Evolutionary conservation across 2,113 vertebrate genomes (phyloP).

Genomic region (Bagarius yarrelli): DNA sequence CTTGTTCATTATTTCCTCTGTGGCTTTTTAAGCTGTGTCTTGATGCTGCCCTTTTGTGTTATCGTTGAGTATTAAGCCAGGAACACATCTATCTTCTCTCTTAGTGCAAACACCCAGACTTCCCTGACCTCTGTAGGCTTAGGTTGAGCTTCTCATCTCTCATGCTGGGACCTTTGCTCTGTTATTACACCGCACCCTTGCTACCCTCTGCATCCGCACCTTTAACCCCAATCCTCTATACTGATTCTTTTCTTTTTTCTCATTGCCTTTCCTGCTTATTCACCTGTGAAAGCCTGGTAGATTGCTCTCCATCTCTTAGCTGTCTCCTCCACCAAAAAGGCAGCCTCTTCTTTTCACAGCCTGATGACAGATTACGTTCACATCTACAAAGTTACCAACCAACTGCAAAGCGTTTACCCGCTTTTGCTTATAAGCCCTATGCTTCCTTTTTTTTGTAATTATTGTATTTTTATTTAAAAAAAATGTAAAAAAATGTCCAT

Average conservation of each 20-base stretch:
- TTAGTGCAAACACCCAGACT: slow-evolving; percentile 56
- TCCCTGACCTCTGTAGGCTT: slow-evolving; percentile 66
- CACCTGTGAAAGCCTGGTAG: slow-evolving; percentile 60
- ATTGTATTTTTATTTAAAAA: no score
- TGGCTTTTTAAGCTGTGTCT: slow-evolving; percentile 67
- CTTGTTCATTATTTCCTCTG: slow-evolving; percentile 64
- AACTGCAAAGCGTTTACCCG: background rate
- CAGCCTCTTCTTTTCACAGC: slow-evolving; percentile 16
- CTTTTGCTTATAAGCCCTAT: background rate
- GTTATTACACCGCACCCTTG: slow-evolving; percentile 68
- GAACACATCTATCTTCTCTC: slow-evolving; percentile 72
- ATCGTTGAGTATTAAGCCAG: slow-evolving; percentile 66
- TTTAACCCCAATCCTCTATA: slow-evolving; percentile 47
- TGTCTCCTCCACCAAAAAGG: slow-evolving; percentile 12
- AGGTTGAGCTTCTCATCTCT: slow-evolving; percentile 67
- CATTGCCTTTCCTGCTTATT: slow-evolving; percentile 38
- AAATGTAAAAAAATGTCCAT: slow-evolving; percentile 19
- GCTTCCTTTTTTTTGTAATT: background rate
- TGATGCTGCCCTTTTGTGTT: slow-evolving; percentile 64
- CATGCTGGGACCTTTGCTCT: slow-evolving; percentile 63
- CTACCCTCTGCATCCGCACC: slow-evolving; percentile 31
- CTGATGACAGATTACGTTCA: slow-evolving; percentile 29
- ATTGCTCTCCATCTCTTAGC: slow-evolving; percentile 49
- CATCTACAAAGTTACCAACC: slow-evolving; percentile 22
- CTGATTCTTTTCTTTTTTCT: slow-evolving; percentile 8